Percentiles rank a stretch among this genome's conserved stretches.
Conservation (phyloP, 2,113 vertebrate species). For the Rhombomys opimus region DNA sequence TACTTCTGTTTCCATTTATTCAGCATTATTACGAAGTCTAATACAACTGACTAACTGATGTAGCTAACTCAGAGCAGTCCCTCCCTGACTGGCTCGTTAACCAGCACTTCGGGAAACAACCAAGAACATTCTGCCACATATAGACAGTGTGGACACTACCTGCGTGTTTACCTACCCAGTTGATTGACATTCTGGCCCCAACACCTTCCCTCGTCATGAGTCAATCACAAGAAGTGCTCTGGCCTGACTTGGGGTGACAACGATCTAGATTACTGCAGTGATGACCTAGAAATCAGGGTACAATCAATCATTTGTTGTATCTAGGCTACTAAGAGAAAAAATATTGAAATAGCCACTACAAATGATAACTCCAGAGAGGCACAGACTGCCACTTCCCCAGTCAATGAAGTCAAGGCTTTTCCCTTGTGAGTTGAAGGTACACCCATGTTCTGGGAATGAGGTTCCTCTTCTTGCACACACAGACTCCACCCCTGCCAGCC, state of each 20-base stretch:
- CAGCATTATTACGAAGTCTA: slow-evolving; percentile 1
- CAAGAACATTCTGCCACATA: background rate
- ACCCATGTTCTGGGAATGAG: background rate
- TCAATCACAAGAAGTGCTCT: background rate
- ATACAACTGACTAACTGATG: background rate
- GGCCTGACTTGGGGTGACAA: background rate
- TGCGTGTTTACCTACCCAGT: background rate
- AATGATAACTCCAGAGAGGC: background rate
- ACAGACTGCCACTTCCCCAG: background rate
- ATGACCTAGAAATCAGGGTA: background rate
- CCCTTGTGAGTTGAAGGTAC: background rate
- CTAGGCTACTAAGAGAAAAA: slow-evolving; percentile 26
- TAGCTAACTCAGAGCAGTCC: background rate
- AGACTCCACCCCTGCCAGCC: background rate
- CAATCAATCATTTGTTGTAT: background rate
- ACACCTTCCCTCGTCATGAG: background rate
- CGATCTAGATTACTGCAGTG: background rate
- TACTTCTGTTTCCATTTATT: background rate
- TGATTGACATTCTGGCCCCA: background rate
- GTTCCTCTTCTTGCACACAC: background rate
- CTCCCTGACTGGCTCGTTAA: background rate
- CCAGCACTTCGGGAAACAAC: background rate
- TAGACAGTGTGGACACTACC: background rate
- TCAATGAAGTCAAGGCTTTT: background rate
- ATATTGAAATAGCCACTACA: background rate